phyloP scores from a whole-genome alignment of 2,113 vertebrate species.

The Oryzias javanicus region DNA sequence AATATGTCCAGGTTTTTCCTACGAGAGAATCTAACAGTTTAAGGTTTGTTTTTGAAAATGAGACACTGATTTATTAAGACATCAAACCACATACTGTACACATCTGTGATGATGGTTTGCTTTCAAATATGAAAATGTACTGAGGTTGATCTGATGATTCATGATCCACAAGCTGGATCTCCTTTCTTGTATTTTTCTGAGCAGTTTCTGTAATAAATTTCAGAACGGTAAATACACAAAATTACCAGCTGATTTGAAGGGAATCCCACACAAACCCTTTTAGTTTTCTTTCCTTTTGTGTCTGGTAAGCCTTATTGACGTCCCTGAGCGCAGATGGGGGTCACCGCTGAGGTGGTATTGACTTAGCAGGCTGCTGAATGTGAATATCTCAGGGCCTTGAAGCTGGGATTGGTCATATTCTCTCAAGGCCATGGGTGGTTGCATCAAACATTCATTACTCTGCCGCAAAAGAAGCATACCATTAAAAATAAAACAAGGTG shows the following conservation, averaged over 20 bases:
- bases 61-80: too few species aligned
- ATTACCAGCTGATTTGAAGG: too few species aligned
- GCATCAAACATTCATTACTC: slow-evolving; percentile 72
- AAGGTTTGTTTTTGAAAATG: too few species aligned
- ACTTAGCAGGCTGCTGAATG: slow-evolving; percentile 36
- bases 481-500: slow-evolving; percentile 68
- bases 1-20: slow-evolving; percentile 11
- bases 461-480: slow-evolving; percentile 40
- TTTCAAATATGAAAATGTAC: background rate
- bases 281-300: slow-evolving; percentile 17
- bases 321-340: slow-evolving; percentile 19
- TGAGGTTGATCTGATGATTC: background rate
- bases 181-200: too few species aligned
- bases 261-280: background rate
- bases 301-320: slow-evolving; percentile 23
- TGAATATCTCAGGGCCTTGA: slow-evolving; percentile 58
- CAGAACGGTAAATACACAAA: too few species aligned
- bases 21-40: slow-evolving; percentile 9
- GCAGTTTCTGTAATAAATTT: background rate
- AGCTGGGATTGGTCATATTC: slow-evolving; percentile 32
- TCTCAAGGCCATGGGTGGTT: slow-evolving; percentile 33
- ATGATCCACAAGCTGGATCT: background rate
- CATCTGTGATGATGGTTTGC: background rate
- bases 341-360: slow-evolving; percentile 40
- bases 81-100: background rate